Percentiles rank a stretch among this genome's conserved stretches.
These are phyloP conservation scores for Lophura nycthemera DNA, from an alignment of 2,113 vertebrate species.

Conservation along the genomic window DNA sequence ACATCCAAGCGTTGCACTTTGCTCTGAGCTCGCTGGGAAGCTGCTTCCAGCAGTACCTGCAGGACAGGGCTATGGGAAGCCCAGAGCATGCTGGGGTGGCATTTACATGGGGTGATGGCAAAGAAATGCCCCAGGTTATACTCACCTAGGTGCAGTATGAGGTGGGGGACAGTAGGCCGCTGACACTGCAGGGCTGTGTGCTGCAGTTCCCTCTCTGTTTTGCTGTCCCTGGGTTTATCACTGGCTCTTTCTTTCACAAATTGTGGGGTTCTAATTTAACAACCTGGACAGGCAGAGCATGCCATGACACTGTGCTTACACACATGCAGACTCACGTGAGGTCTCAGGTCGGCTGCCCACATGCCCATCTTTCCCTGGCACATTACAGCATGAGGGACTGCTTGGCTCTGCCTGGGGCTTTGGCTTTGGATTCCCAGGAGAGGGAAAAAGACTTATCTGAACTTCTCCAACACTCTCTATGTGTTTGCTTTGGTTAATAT, in stretches of 20 bases:
- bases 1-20: fast-evolving
- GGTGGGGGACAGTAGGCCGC: too few species aligned
- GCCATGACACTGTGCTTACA: not conserved
- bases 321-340: too few species aligned
- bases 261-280: not conserved
- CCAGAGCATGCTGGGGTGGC: too few species aligned
- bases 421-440: not conserved
- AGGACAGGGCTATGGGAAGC: not conserved
- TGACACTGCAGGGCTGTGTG: too few species aligned
- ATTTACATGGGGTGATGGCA: too few species aligned
- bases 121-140: too few species aligned
- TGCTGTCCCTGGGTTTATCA: not conserved
- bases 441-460: not conserved
- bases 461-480: not conserved
- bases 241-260: not conserved
- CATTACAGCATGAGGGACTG: not conserved
- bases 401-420: not conserved
- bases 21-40: not conserved
- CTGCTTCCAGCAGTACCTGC: not conserved
- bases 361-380: not conserved
- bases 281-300: not conserved
- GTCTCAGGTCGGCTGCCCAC: not conserved
- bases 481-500: constrained; percentile 49
- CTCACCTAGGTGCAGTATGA: too few species aligned
- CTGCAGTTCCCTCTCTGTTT: not conserved